Base-by-base conservation (phyloP, 2,888 invertebrate genomes). In the Celastrina argiolus region DNA sequence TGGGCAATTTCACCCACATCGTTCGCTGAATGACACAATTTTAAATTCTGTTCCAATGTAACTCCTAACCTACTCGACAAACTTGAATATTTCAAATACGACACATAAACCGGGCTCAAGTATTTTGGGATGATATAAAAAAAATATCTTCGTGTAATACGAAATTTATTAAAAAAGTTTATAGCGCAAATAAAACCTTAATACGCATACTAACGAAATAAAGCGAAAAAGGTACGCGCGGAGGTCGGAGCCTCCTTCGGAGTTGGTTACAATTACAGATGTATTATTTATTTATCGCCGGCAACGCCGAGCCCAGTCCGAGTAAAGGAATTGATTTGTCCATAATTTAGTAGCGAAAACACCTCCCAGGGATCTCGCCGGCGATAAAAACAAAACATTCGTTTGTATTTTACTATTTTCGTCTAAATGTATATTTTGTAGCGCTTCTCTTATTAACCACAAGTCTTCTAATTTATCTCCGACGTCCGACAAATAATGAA, bases 291-390 rank as follows among this genome's bases (percentile, higher is more conserved):
- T 89, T 87, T 88, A 89, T 84, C 83, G 83, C 81, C 75, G 78
- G 81, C 78, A 81, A 76, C 78, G 78, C 75, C 78, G 74, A 77
- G 78, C 78, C 78, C 76, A 79, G 81, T 81, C 81, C 83, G 84
- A 81, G 81, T 76, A 83, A 88, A 88, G 86, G 84, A 91, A 91
- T 91, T 90, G 90, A 90, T 90, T 88, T 90, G 83, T 91, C 86
- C 88, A 91, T 91, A 89, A 90, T 90, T 91, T 88, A 90, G 80
- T 81, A 87, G 79, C 79, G 83, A 84, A 86, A 89, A 88, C 87
- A 85, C 84, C 84, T 88, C 80, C 76, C 80, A 71, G 83, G 83
- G 84, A 83, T 83, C 82, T 81, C 81, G 81, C 81, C 74, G 78
- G 81, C 81, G 83, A 84, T 87, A 85, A 88, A 88, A 89, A 86